Evolutionary conservation across 92 coral and sea anemone species (phyloP), one percentile per base, ranked within the genome.

Genomic region (Diadumene lineata): DNA sequence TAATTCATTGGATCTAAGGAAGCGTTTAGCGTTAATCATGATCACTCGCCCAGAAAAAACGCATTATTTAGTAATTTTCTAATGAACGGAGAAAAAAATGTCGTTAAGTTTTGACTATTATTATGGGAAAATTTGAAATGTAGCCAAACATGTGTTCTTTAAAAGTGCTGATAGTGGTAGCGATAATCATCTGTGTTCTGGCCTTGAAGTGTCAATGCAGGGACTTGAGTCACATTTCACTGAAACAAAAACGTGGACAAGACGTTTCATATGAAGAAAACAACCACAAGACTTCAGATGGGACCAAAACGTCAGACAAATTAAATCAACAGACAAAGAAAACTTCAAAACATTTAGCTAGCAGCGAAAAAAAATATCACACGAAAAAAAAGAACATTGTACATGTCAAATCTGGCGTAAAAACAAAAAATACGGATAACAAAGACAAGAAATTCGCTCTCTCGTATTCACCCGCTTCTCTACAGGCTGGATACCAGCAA

Each of bases 81-180:
- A 38, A 38, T 38, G 48, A 38, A 38, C 48, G 48, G 6, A 38
- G 48, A 38, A 38, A 38, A 38, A 38, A 38, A n/a, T n/a, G n/a
- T n/a, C n/a, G n/a, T n/a, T n/a, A 34, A 43, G 64, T 75, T 75
- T 34, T 50, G 32, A 55, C n/a, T 19, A 66, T 9, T 16, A 46
- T 26, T 10, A 18, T 72, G 56, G 55, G 27, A 11, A 55, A 43
- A 43, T 32, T 60, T 50, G 91, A 77, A 72, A 86, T 86, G 91
- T 81, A 77, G 91, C 55, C 83, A 86, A 78, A 81, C 48, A 86
- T 86, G 91, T 77, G 74, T 64, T 80, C 69, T 77, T 82, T 43
- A 63, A 67, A 60, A 56, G 82, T 82, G 29, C 26, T 76, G 50
- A 27, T 73, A 67, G 60, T 46, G 76, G 77, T 78, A 53, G 56